Conservation (phyloP, 1,140 invertebrate species). For the Dendrolimus punctatus region DNA sequence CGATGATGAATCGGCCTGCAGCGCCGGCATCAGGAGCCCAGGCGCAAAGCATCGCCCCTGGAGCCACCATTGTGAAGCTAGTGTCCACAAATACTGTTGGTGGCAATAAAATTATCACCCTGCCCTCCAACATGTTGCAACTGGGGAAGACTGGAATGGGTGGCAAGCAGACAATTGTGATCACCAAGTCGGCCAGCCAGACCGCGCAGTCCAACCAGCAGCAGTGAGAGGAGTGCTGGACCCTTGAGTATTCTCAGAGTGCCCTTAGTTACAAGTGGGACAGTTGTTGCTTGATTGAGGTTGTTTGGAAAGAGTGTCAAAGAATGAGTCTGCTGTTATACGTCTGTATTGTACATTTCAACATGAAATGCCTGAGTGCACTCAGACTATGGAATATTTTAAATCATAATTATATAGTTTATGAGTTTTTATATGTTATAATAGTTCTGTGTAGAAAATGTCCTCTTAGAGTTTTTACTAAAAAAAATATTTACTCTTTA, state of each 20-base stretch:
- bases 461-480: slow-evolving; percentile 59
- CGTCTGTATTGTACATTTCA: slow-evolving; percentile 38
- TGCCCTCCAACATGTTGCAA: slow-evolving; percentile 80
- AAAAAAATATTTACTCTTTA: slow-evolving; percentile 54
- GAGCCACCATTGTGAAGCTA: slow-evolving; percentile 88
- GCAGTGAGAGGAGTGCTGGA: slow-evolving; percentile 38
- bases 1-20: slow-evolving; percentile 54
- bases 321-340: slow-evolving; percentile 16
- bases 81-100: slow-evolving; percentile 78
- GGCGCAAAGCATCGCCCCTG: slow-evolving; percentile 42
- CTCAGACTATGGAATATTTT: slow-evolving; percentile 48
- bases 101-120: slow-evolving; percentile 75
- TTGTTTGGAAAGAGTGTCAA: slow-evolving; percentile 12
- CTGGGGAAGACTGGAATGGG: slow-evolving; percentile 76
- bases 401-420: slow-evolving; percentile 46
- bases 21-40: slow-evolving; percentile 33
- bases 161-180: slow-evolving; percentile 71
- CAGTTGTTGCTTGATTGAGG: slow-evolving; percentile 14
- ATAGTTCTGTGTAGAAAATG: slow-evolving; percentile 56
- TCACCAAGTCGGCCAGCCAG: slow-evolving; percentile 69
- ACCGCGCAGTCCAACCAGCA: slow-evolving; percentile 41
- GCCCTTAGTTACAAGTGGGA: slow-evolving; percentile 16
- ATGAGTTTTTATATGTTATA: slow-evolving; percentile 61
- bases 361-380: slow-evolving; percentile 33
- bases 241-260: slow-evolving; percentile 20